Base-by-base conservation (phyloP, 2,888 invertebrate species). In the Alloscopus bannaensis region DNA sequence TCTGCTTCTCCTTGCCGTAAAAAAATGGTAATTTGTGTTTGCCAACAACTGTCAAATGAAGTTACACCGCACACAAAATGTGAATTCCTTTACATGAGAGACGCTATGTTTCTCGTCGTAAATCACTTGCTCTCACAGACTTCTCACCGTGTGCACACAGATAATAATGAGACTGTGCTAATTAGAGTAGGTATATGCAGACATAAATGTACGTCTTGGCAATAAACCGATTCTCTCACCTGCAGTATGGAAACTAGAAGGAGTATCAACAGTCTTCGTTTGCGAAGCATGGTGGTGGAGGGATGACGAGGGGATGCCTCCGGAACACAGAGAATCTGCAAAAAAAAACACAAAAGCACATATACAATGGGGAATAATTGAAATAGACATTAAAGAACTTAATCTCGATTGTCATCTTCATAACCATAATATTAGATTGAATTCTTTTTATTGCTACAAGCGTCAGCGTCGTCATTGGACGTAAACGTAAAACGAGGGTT, bases 271-370 rank as follows among this genome's bases (percentile, higher is more conserved):
- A 72, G 31, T 66, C 72, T 71, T 3, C 72, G 71, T 72, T 66
- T 71, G 66, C 47, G 59, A 42, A 72, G 28, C 78, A 79, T 79
- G 71, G 45, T 50, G 29, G 24, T 72, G 47, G 50, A 22, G 65
- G 62, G 57, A 57, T 59, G 65, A n/a, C n/a, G n/a, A n/a, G n/a
- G n/a, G n/a, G n/a, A 65, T 42, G 59, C 78, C 71, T 60, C 65
- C 59, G 78, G 36, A 71, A 79, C 71, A 72, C 65, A 66, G 72
- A 28, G 28, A 52, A 42, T 18, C 78, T 79, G 66, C 40, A 76
- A 76, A 45, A 52, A 62, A 62, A 3, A 52, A 36, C 13, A 18
- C 18, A 45, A 45, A 45, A 45, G 18, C 4, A 36, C 13, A 47
- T 13, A 47, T 4, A 13, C 47, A 36, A 36, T 36, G 36, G 8